Percentiles rank a stretch among this genome's conserved stretches.
Conservation (phyloP, 2,888 invertebrate genomes). For the Lycocerus yunnanus region DNA sequence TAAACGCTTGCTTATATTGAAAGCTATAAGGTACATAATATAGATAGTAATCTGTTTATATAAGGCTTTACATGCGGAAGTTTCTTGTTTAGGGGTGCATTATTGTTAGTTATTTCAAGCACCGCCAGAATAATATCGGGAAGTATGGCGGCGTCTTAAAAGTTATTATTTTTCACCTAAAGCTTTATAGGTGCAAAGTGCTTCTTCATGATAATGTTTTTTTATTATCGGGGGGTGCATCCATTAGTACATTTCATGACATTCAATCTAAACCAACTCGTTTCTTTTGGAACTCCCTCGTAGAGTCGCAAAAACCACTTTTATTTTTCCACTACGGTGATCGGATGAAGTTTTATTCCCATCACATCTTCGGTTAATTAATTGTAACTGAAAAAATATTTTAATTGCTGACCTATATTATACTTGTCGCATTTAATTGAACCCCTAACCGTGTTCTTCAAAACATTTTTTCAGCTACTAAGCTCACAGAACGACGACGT, state of each 20-base stretch:
- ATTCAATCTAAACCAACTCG: neutral
- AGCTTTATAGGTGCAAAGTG: neutral
- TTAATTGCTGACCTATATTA: neutral
- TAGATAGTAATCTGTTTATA: neutral
- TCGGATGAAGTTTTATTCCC: neutral
- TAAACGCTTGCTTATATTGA: neutral
- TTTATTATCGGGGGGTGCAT: neutral
- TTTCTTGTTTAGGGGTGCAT: neutral
- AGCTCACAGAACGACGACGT: constrained; percentile 13
- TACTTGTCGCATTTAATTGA: neutral
- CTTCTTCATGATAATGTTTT: neutral
- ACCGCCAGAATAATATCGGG: neutral
- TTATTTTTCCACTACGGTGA: neutral
- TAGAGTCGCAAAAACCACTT: neutral
- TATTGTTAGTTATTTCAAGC: neutral
- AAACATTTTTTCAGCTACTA: neutral
- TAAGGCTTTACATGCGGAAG: neutral
- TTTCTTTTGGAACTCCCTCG: neutral
- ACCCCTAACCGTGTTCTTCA: neutral
- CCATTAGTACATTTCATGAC: neutral
- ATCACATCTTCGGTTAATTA: neutral
- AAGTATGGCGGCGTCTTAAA: neutral
- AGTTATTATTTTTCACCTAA: neutral
- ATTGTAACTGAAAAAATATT: neutral
- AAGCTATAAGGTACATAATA: neutral